Base-by-base conservation (phyloP, 2,888 invertebrate species). In the Eilema sororculum region DNA sequence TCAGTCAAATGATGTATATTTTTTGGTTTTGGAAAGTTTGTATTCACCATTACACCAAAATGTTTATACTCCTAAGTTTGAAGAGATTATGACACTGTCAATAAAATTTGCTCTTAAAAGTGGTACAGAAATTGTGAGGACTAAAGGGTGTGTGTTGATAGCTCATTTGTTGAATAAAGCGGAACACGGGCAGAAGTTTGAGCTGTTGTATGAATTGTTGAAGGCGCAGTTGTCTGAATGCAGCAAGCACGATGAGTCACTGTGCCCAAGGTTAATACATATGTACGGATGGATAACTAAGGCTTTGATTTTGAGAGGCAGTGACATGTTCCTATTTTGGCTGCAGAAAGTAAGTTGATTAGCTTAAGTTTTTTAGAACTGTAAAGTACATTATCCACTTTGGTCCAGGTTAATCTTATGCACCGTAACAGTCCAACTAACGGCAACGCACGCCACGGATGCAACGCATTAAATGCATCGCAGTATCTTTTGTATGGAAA, bases 161-260 rank as follows among this genome's bases (percentile, higher is more conserved):
- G 96, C 96, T 0, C 96, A 96, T 88, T 88, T 97, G 69, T 81
- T 97, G 61, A 97, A 97, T 83, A 97, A 97, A 87, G 91, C 89
- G 0, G 93, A 94, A 37, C 86, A 84, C 66, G 93, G 93, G 0
- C 86, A 89, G 71, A 89, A 86, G 52, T 94, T 95, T 85, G 92
- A 95, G 77, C 62, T 89, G 12, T 69, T 94, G 2, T 93, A 95
- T 81, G 93, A 92, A 66, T 70, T 81, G 59, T 79, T 94, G 66
- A 93, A 91, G 80, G 85, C 72, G 58, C 80, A 84, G 72, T 74
- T 95, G 59, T 74, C 87, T 0, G 70, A 75, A 37, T 89, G 89
- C 75, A 83, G 78, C 65, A 84, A 83, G 30, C 85, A 87, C 0
- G 84, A 90, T 68, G 76, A 84, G 2, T 77, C 77, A 5, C 61